Evolutionary conservation across 2,888 invertebrate genomes (phyloP), one percentile per base, ranked within the genome.

Genomic region (Fragum fragum): DNA sequence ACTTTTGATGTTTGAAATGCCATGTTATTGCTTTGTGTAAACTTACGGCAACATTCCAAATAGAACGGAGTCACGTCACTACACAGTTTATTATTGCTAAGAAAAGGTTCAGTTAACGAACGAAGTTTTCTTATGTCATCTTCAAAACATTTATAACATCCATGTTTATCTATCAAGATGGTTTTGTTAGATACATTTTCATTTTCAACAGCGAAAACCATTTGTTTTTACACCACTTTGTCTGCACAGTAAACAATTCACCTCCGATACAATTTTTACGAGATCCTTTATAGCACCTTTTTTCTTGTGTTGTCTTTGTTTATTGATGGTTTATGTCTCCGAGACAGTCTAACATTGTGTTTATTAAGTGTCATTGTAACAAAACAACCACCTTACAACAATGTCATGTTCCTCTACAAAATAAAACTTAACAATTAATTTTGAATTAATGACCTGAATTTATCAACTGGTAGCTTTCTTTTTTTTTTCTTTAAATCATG

Each of bases 1-100:
- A 83, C 76, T 77, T 85, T 82, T 26, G 82, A 69, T 36, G 82
- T 70, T 59, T 83, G 85, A 78, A 85, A 85, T 29, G 85, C 82
- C 85, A 85, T 85, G 21, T 74, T 77, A 79, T 77, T 61, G 21
- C 79, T 76, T 42, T 36, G 9, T n/a, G 14, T 14, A 9, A 29
- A 2, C 1, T 16, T 32, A 28, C 23, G 32, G 21, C n/a, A 42
- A 66, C 21, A 23, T 39, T 66, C 42, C 42, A 42, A 66, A 23
- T 1, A 42, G 1, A 9, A 3, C 21, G 2, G 23, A 21, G n/a
- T 66, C 36, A 66, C 66, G 42, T 66, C n/a, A n/a, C 36, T 26
- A 21, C 5, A 23, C 3, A 26, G 9, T 42, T 39, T 66, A 32
- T 39, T 66, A 66, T 66, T 66, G 66, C 66, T 66, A 9, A 7